A percentile compares a stretch with the other conserved stretches of the same genome.
These are phyloP conservation scores for Aphelenchoides fujianensis DNA, from an alignment of 1,140 invertebrate species.

Conservation along the genomic window DNA sequence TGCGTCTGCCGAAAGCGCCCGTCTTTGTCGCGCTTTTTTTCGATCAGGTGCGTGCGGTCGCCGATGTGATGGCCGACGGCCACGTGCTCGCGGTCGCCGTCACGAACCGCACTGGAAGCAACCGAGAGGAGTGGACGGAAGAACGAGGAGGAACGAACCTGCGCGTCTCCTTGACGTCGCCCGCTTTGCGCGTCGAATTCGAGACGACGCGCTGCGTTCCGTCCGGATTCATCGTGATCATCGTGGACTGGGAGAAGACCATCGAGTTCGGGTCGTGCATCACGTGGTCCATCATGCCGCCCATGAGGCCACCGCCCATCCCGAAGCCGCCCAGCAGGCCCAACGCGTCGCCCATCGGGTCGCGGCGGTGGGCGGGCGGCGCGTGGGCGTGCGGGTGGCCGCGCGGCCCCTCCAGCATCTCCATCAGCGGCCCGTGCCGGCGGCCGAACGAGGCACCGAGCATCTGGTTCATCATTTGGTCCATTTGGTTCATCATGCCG, in stretches of 20 bases:
- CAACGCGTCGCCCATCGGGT: constrained; percentile 28
- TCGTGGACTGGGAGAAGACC: constrained; percentile 56
- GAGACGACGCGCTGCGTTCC: constrained; percentile 50
- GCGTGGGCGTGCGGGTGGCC: constrained; percentile 7
- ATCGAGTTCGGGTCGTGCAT: constrained; percentile 53
- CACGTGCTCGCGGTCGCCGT: constrained; percentile 45
- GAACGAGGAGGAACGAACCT: constrained; percentile 18
- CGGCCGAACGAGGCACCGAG: constrained; percentile 50
- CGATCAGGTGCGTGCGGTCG: constrained; percentile 52
- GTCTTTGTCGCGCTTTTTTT: constrained; percentile 59
- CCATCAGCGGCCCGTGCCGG: constrained; percentile 44
- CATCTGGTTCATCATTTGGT: constrained; percentile 55
- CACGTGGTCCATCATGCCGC: constrained; percentile 38
- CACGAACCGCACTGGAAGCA: constrained; percentile 45
- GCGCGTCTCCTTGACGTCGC: constrained; percentile 57
- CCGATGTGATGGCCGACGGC: constrained; percentile 56
- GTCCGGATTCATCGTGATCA: constrained; percentile 50
- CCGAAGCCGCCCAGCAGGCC: constrained; percentile 50
- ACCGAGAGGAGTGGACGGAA: constrained; percentile 29
- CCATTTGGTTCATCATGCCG: constrained; percentile 33
- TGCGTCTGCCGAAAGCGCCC: constrained; percentile 53
- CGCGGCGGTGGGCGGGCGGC: neutral
- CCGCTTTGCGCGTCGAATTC: constrained; percentile 52
- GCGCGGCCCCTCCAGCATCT: constrained; percentile 24
- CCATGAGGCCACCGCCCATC: constrained; percentile 47